Conservation (phyloP, 1,140 invertebrate genomes). For the Thaumatotibia leucotreta region DNA sequence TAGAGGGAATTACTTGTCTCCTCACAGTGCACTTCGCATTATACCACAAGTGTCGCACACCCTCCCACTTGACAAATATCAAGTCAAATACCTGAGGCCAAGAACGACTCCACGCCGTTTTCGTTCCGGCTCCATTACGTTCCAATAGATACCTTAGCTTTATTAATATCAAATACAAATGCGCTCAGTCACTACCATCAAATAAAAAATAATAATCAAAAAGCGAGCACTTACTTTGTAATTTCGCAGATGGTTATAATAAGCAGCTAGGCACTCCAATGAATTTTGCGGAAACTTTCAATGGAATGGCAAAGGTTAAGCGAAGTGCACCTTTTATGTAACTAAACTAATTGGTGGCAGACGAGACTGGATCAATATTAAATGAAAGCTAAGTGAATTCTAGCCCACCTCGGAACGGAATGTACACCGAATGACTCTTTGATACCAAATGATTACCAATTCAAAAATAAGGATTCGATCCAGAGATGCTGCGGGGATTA, state of each 20-base stretch:
- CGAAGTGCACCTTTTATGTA: slow-evolving; percentile 32
- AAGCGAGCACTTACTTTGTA: background rate
- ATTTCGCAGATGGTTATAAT: background rate
- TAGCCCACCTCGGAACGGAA: slow-evolving; percentile 18
- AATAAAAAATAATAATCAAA: background rate
- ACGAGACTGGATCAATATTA: slow-evolving; percentile 45
- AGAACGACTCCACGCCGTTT: background rate
- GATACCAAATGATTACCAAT: slow-evolving; percentile 70
- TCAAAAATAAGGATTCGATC: slow-evolving; percentile 54
- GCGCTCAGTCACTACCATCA: background rate
- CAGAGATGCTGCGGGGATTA: slow-evolving; percentile 42
- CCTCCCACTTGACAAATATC: slow-evolving; percentile 42
- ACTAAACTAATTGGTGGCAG: slow-evolving; percentile 59
- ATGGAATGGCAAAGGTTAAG: slow-evolving; percentile 17
- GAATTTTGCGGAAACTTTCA: slow-evolving; percentile 11
- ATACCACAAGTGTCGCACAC: slow-evolving; percentile 36
- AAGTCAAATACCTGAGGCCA: background rate
- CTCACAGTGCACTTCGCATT: slow-evolving; percentile 24
- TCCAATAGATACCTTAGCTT: background rate
- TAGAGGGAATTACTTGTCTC: slow-evolving; percentile 53
- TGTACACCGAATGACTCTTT: slow-evolving; percentile 43
- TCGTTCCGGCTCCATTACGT: background rate
- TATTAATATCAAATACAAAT: background rate
- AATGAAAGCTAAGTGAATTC: slow-evolving; percentile 36
- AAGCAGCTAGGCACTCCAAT: background rate